These are phyloP conservation scores for Sphyrna mokarran DNA, from an alignment of 2,113 vertebrate genomes.

Conservation along the genomic window DNA sequence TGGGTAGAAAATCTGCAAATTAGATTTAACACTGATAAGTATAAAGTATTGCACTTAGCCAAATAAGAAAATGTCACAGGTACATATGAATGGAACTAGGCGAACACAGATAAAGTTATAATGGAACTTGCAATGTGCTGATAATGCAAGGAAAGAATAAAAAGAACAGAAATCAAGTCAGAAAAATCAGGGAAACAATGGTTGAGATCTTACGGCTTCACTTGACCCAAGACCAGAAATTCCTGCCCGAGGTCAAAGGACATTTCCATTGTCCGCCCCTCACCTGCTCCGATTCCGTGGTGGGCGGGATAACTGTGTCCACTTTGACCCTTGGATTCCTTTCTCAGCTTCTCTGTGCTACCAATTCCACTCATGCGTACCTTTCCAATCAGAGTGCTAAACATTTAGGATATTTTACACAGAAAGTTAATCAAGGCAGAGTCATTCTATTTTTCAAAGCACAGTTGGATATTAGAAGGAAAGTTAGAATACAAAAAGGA, in stretches of 20 bases:
- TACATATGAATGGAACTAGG: not conserved
- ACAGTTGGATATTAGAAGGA: not conserved
- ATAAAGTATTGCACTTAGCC: slow-evolving; percentile 5
- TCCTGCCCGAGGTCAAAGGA: too few species aligned
- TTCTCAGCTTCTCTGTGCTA: not conserved
- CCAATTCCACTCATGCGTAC: not conserved
- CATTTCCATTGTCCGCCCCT: too few species aligned
- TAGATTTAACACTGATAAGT: slow-evolving; percentile 31
- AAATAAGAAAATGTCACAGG: not conserved
- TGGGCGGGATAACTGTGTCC: too few species aligned
- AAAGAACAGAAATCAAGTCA: not conserved
- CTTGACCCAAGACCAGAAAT: too few species aligned
- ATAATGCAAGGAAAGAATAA: not conserved
- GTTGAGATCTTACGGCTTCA: too few species aligned
- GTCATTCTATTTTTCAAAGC: slow-evolving; percentile 1
- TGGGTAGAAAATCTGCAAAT: not conserved
- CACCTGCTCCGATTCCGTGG: too few species aligned
- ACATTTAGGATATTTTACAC: not conserved
- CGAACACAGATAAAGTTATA: not conserved
- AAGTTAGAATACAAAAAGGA: not conserved
- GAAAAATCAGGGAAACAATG: not conserved
- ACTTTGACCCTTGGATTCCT: not conserved
- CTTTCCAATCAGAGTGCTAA: not conserved
- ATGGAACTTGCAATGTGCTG: not conserved
- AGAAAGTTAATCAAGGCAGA: not conserved